Percentiles rank a stretch among this genome's conserved stretches.
These are phyloP conservation scores for Bradynema listronoti DNA, from an alignment of 1,140 invertebrate species.

Conservation along the genomic window DNA sequence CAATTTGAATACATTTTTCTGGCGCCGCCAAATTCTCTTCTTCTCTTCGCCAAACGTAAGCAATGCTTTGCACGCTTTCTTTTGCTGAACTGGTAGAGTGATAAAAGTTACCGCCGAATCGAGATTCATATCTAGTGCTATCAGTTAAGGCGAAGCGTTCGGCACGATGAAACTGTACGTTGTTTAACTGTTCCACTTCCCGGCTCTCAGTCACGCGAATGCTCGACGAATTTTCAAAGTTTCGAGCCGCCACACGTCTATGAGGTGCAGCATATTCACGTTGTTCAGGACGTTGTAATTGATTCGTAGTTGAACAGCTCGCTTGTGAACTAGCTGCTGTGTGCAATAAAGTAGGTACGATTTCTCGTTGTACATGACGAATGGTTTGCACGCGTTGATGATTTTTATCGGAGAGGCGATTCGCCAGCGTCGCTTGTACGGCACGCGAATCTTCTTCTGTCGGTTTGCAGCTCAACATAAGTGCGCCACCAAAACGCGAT, in stretches of 20 bases:
- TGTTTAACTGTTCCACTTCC: conserved; percentile 41
- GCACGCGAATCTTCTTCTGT: conserved; percentile 5
- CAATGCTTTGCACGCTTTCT: background rate
- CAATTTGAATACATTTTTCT: conserved; percentile 8
- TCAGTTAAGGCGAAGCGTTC: conserved; percentile 26
- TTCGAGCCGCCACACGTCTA: conserved; percentile 13
- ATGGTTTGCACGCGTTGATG: background rate
- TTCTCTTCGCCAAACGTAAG: background rate
- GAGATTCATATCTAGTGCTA: conserved; percentile 21
- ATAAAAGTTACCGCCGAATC: conserved; percentile 30
- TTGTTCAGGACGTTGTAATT: conserved; percentile 20
- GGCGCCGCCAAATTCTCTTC: conserved; percentile 4
- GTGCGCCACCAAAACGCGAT: conserved; percentile 11
- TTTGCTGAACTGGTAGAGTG: background rate
- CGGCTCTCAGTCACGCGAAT: conserved; percentile 32
- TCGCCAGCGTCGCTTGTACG: conserved; percentile 5
- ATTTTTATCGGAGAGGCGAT: background rate
- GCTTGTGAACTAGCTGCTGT: conserved; percentile 10
- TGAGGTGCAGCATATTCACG: background rate
- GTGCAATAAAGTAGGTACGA: conserved; percentile 1
- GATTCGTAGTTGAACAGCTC: conserved; percentile 12
- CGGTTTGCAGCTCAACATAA: background rate
- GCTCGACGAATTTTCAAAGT: conserved; percentile 16
- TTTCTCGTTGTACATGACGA: background rate
- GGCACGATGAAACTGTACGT: conserved; percentile 32